Base-by-base conservation (phyloP, 2,113 vertebrate species). In the Gobiocypris rarus region DNA sequence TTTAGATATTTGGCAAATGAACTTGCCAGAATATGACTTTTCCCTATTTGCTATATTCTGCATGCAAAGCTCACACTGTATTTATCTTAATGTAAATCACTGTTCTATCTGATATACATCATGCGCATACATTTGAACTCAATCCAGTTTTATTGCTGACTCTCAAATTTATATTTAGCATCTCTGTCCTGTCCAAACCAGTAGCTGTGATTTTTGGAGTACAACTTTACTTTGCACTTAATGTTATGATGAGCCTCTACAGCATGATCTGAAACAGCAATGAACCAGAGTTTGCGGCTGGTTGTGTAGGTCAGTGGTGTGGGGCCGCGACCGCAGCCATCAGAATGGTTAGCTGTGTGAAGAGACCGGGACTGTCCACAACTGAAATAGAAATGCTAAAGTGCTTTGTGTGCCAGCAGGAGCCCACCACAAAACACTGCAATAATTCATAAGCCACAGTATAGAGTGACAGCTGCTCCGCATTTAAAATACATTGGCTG, bases 331-430 rank as follows among this genome's bases (percentile, higher is more conserved):
- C 93, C 92, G 56, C 92, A 91, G 89, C 65, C 85, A 92, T 88
- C 90, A 91, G 89, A 87, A 89, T 86, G 81, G 90, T 87, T 92
- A 90, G 92, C 56, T 92, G 73, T 90, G 92, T 79, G 90, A 93
- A 89, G 50, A 28, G 89, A 90, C 89, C 84, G 81, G 67, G 88
- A 90, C 84, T 87, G 90, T 89, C 86, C 71, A 86, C 91, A 96
- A 94, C 95, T 95, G 94, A 95, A 94, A 94, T 89, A 95, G 93
- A 91, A 95, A 91, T 89, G 75, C 85, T 84, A 79, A 89, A 61
- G 89, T 88, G 91, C 92, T 93, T 91, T 85, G 90, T 88, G 81
- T 85, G 92, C 93, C 93, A 91, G 89, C 73, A 93, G 91, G 93
- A 88, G 76, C 79, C 86, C 86, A 59, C 91, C 92, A 90, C 91